phyloP scores from a whole-genome alignment of 2,888 invertebrate species.

The Heliconius ismenius region DNA sequence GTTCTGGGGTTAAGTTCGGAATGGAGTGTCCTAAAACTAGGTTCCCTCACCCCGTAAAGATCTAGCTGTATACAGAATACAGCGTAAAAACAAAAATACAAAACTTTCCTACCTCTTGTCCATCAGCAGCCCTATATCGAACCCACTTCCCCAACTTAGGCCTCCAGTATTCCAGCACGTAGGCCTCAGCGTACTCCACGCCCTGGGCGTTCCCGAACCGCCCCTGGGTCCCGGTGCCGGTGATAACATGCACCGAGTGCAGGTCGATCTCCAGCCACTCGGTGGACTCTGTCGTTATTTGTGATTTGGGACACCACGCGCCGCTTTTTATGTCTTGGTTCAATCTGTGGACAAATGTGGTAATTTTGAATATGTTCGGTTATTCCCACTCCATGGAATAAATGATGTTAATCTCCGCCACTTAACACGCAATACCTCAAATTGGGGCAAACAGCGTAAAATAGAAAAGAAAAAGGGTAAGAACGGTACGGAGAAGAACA shows the following conservation, averaged over 20 bases:
- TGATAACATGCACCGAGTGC: slow-evolving; percentile 89
- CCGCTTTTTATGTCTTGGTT: slow-evolving; percentile 91
- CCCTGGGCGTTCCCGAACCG: slow-evolving; percentile 96
- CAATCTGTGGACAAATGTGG: slow-evolving; percentile 80
- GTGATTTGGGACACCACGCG: slow-evolving; percentile 95
- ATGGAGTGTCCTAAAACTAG: background rate
- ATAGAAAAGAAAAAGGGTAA: too few relatives aligned
- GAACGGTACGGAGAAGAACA: too few relatives aligned
- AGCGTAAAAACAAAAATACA: background rate
- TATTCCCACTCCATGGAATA: too few relatives aligned
- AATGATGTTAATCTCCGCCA: too few relatives aligned
- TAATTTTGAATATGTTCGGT: background rate
- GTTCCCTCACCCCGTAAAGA: too few relatives aligned
- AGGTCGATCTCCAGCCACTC: slow-evolving; percentile 93
- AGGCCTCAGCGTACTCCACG: slow-evolving; percentile 92
- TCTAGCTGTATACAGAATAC: too few relatives aligned
- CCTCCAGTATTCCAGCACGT: slow-evolving; percentile 92
- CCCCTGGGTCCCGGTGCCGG: slow-evolving; percentile 91
- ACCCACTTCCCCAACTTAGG: slow-evolving; percentile 91
- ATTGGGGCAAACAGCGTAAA: too few relatives aligned
- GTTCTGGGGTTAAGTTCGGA: background rate
- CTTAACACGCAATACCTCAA: too few relatives aligned
- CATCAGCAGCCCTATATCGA: slow-evolving; percentile 87
- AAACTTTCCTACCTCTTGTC: slow-evolving; percentile 86
- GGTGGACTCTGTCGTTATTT: slow-evolving; percentile 88